phyloP scores from a whole-genome alignment of 2,113 vertebrate species.

The Campylomormyrus numenius region DNA sequence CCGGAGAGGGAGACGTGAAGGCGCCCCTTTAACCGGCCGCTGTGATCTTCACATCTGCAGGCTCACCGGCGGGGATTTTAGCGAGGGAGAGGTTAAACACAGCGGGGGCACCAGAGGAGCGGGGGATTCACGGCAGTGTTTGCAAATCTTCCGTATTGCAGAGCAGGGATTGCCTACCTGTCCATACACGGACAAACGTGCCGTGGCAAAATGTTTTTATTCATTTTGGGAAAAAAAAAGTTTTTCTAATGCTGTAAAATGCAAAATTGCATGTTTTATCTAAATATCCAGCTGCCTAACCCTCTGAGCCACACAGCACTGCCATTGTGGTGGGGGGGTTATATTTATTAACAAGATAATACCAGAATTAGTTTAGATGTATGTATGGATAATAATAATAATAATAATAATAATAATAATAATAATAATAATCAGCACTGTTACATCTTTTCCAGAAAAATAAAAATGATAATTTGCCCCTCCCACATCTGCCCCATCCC shows the following conservation, averaged over 20 bases:
- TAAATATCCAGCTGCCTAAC: background rate
- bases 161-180: background rate
- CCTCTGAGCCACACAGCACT: too few species aligned
- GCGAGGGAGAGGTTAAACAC: background rate
- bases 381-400: background rate
- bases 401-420: background rate
- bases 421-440: background rate
- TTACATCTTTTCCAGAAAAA: background rate
- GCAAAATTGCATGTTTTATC: background rate
- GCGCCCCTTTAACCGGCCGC: background rate
- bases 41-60: background rate
- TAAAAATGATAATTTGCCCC: background rate
- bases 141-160: background rate
- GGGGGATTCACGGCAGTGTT: background rate
- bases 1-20: background rate
- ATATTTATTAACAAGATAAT: background rate
- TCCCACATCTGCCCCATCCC: background rate
- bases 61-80: background rate
- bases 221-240: background rate
- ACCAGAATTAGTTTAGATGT: background rate
- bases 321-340: background rate
- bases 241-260: background rate
- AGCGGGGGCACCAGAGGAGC: background rate
- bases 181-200: background rate
- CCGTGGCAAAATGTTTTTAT: background rate